Base-by-base conservation (phyloP, 2,888 invertebrate species). In the Ophion slaviceki region DNA sequence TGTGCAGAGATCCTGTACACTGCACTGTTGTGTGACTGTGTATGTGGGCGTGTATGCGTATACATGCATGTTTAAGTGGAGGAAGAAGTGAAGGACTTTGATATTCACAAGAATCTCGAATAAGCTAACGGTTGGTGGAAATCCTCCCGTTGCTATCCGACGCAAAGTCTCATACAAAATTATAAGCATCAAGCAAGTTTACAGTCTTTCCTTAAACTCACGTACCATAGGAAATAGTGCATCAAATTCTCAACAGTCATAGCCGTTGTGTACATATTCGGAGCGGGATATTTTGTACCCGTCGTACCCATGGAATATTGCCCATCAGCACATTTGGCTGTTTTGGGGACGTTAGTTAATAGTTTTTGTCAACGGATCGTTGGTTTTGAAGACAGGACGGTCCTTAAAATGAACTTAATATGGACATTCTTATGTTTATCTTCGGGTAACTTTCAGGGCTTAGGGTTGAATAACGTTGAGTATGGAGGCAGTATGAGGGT, bases 31-130 rank as follows among this genome's bases (percentile, higher is more conserved):
- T 53, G 68, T 75, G 66, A 36, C 53, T 66, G 45, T 20, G 71
- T 67, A 20, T 7, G 53, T 8, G 17, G 20, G 28, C 8, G 1
- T 24, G 6, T 28, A 11, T 47, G 28, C 64, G 47, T 64, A 47
- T 64, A 61, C 47, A 11, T 62, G 24, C 45, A 17, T 74, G 40
- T 24, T 40, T 45, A 40, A 84, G 77, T 62, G 62, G 66, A 71
- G 76, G 61, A 72, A 80, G 71, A 70, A 72, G 79, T 47, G 61
- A 77, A 72, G 72, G 62, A 77, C 77, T 84, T 81, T 67, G 68
- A 72, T 80, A 87, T 86, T 88, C 77, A 70, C 70, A 74, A 72
- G 84, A 87, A 87, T 86, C 75, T 77, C 83, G 86, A 88, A 79
- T 88, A 80, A 87, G 82, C 78, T 75, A 86, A 87, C 68, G 68